Evolutionary conservation across 2,113 vertebrate species (phyloP), one percentile per base, ranked within the genome.

Genomic region (Pollachius pollachius): DNA sequence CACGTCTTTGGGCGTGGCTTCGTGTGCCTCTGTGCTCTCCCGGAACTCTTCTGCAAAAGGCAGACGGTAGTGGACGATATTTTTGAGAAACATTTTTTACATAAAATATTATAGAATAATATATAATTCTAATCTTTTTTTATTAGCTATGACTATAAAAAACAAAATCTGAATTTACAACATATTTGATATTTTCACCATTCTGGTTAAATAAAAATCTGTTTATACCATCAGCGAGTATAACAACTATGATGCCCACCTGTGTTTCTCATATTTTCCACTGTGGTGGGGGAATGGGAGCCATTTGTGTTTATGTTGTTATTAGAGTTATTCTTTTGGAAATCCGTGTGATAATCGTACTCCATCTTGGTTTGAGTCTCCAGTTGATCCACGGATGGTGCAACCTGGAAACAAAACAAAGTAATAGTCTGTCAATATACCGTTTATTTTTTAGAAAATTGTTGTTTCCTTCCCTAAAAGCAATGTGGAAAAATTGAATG

Each of bases 1-100:
- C 77, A 89, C 87, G 84, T 89, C 88, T 89, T 91, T 89, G 84
- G 89, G 86, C 84, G 88, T 69, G 74, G 83, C 78, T 81, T 82
- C 66, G 65, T 89, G 81, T 82, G 70, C 81, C 59, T 84, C 85
- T 65, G 71, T 69, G 66, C 81, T 85, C 63, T 85, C 82, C 54
- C 65, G 64, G 79, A 73, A 85, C 73, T 73, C 76, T 17, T 76
- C 85, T 87, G 66, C 3, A 78, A 86, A 80, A 82, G 68, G 18
- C 34, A 80, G 5, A 73, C 18, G 54, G 19, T 23, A 48, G n/a
- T 16, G 18, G 65, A 6, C 41, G 11, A 66, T 15, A 71, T 18
- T 76, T 23, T n/a, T 1, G n/a, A 67, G 18, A 67, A 69, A 60
- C 2, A 65, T 70, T 48, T 2, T 48, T 13, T 52, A 37, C 48